Evolutionary conservation across 1,140 invertebrate genomes (phyloP), one percentile per base, ranked within the genome.

Genomic region (Sinonovacula constricta): DNA sequence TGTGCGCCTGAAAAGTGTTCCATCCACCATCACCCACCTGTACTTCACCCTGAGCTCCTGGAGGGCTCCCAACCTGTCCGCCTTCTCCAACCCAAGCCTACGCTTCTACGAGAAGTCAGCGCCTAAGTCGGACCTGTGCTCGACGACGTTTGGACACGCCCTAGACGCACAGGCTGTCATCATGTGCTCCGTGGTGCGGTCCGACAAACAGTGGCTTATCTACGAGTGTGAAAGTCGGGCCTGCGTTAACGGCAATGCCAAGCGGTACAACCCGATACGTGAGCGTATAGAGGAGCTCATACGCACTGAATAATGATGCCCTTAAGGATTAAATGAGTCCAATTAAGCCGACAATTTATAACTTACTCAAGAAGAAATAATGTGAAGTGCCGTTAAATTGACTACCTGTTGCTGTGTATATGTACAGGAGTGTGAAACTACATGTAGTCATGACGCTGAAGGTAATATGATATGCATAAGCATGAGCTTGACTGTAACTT

Each of bases 1-100:
- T 28, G 56, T 59, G 18, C 26, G 2, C 56, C n/a, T 59, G 56
- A 59, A 59, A 26, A 59, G 26, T 22, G n/a, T 59, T 22, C 56
- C 56, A 28, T 1, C 56, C 26, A 59, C 18, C 26, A 59, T 59
- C 56, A 59, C 56, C 26, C 56, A 59, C 26, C 3, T 59, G n/a
- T 59, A 59, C 56, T 59, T 59, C 28, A 59, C 56, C 14, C 26
- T 59, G 56, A 59, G 56, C 26, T 22, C 56, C 2, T 59, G 56
- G 56, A 59, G 12, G n/a, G 18, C 56, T 59, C 56, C 56, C 56
- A 59, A 59, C 18, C n/a, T 59, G n/a, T 59, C 56, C 26, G 28
- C n/a, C 3, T 59, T 24, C 26, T 26, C 18, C 1, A 59, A 59
- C 3, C 56, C 56, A 28, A 22, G 18, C 2, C 26, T 59, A 26